Conservation (phyloP, 2,888 invertebrate genomes). For the Ypsolopha sequella region DNA sequence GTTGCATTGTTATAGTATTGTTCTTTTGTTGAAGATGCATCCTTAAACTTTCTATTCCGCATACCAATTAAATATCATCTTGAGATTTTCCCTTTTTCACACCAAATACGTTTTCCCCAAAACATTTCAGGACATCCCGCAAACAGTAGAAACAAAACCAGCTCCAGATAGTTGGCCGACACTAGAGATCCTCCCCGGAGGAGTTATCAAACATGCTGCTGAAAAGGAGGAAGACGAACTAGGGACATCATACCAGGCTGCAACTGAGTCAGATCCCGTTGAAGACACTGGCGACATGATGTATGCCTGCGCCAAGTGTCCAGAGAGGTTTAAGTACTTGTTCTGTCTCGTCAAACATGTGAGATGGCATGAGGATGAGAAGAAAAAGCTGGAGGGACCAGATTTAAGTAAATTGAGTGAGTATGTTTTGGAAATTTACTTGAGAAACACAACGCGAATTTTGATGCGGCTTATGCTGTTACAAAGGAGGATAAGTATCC, state of each 20-base stretch:
- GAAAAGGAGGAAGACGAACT: constrained; percentile 4
- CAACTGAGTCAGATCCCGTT: constrained; percentile 6
- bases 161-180: constrained; percentile 49
- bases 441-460: too few relatives aligned
- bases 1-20: background rate
- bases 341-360: constrained; percentile 51
- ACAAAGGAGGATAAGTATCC: too few relatives aligned
- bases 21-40: background rate
- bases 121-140: constrained; percentile 2
- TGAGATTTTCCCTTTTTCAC: constrained; percentile 5
- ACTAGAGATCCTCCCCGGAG: constrained; percentile 52
- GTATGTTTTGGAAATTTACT: constrained; percentile 14
- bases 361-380: constrained; percentile 42
- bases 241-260: constrained; percentile 7
- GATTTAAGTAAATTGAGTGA: constrained; percentile 23
- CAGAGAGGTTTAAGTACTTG: constrained; percentile 40
- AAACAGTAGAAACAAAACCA: constrained; percentile 11
- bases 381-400: constrained; percentile 16
- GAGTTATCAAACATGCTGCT: constrained; percentile 45
- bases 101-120: constrained; percentile 10
- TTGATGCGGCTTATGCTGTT: too few relatives aligned
- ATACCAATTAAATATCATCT: background rate
- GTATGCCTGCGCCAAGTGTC: constrained; percentile 56
- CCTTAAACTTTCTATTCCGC: background rate
- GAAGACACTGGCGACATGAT: constrained; percentile 27